A percentile compares a stretch with the other conserved stretches of the same genome.
Conservation (phyloP, 2,888 invertebrate species). For the Napeogenes inachia region DNA sequence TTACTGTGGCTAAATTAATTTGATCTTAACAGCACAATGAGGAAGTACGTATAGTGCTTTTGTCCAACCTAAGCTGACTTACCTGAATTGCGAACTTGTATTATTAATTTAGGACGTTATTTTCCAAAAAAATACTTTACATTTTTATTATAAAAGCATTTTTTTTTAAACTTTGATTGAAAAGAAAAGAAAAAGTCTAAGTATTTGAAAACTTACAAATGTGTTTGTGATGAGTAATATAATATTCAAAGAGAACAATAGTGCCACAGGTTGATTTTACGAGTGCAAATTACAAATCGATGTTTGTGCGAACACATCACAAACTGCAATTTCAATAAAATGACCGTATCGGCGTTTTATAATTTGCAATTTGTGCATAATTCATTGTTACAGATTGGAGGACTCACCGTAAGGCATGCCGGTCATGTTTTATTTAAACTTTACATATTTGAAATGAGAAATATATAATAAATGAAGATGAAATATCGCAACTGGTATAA, state of each 20-base stretch:
- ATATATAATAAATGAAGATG: not conserved
- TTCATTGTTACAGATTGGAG: slow-evolving; percentile 26
- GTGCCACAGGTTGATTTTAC: slow-evolving; percentile 7
- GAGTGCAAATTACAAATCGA: slow-evolving; percentile 7
- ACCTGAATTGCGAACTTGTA: too few relatives aligned
- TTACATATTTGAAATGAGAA: slow-evolving; percentile 15
- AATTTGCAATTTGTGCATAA: slow-evolving; percentile 28
- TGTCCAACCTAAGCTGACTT: too few relatives aligned
- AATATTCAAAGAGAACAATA: not conserved
- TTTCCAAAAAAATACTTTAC: too few relatives aligned
- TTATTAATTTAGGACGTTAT: too few relatives aligned
- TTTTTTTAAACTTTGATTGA: too few relatives aligned
- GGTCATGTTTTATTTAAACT: slow-evolving; percentile 27
- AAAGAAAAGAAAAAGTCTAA: too few relatives aligned
- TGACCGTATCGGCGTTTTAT: slow-evolving; percentile 25
- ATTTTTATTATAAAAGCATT: too few relatives aligned
- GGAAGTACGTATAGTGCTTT: too few relatives aligned
- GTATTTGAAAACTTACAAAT: too few relatives aligned
- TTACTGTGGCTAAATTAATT: too few relatives aligned
- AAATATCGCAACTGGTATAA: slow-evolving; percentile 41
- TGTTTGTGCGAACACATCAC: slow-evolving; percentile 9
- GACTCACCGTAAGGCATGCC: slow-evolving; percentile 34
- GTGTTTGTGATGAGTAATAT: not conserved
- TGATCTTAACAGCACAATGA: too few relatives aligned
- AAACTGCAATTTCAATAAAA: slow-evolving; percentile 21